phyloP scores from a whole-genome alignment of 2,888 invertebrate species.

The Caenorhabditis sp. region DNA sequence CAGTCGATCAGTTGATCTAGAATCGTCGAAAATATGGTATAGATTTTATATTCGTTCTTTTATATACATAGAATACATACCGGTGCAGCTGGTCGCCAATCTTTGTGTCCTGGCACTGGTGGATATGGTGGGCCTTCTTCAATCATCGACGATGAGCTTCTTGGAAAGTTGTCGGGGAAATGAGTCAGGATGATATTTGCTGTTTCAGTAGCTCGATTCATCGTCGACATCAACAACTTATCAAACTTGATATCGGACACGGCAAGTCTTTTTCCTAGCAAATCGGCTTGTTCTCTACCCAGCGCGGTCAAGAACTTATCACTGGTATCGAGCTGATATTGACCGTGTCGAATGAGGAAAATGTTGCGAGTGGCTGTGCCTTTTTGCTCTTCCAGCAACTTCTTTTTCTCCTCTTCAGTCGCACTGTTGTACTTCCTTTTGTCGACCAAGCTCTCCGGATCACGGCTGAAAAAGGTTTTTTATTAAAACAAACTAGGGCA shows the following conservation, averaged over 20 bases:
- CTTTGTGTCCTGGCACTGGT: constrained; percentile 88
- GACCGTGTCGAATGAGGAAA: constrained; percentile 91
- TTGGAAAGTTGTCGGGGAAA: constrained; percentile 45
- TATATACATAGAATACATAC: no score
- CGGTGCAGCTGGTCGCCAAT: constrained; percentile 85
- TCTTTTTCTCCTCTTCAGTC: constrained; percentile 51
- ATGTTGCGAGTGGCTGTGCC: constrained; percentile 80
- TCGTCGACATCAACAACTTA: constrained; percentile 84
- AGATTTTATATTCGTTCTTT: no score
- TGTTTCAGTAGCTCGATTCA: constrained; percentile 92
- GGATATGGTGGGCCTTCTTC: constrained; percentile 93
- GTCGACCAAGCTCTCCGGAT: constrained; percentile 57
- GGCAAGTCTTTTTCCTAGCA: constrained; percentile 83
- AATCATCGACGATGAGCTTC: constrained; percentile 73
- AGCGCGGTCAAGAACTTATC: constrained; percentile 81
- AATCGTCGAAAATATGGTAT: no score
- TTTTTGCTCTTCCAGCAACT: constrained; percentile 54
- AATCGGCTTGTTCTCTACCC: constrained; percentile 84
- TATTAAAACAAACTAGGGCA: not conserved
- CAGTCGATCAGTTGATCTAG: no score
- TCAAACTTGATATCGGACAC: constrained; percentile 83
- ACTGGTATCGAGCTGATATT: constrained; percentile 80
- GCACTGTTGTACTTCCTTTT: constrained; percentile 51
- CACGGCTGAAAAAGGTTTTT: constrained; percentile 56
- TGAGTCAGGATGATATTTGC: constrained; percentile 81